A percentile compares a stretch with the other conserved stretches of the same genome.
Evolutionary conservation across 2,888 invertebrate species (phyloP).

Genomic region (Calameuta pallipes): DNA sequence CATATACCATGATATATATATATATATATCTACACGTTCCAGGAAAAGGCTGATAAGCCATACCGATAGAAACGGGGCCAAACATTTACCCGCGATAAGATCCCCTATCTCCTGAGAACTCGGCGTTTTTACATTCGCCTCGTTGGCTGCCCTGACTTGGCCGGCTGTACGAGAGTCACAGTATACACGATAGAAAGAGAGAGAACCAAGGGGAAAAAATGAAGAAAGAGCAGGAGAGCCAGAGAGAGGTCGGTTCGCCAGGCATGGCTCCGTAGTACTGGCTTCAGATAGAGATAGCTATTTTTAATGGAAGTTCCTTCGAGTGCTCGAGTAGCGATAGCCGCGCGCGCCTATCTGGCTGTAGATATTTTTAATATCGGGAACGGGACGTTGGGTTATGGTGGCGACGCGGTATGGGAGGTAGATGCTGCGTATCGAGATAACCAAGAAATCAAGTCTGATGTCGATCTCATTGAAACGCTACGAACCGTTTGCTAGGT

Average conservation of each 20-base stretch:
- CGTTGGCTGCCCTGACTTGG: not conserved
- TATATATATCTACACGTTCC: not conserved
- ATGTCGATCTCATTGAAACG: not conserved
- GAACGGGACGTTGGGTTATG: conserved; percentile 42
- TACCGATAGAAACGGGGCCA: conserved; percentile 50
- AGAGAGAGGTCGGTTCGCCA: conserved; percentile 22
- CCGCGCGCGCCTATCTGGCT: conserved; percentile 47
- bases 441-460: not conserved
- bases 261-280: conserved; percentile 44
- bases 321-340: conserved; percentile 51
- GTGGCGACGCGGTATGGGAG: not conserved
- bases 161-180: not conserved
- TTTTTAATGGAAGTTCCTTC: conserved; percentile 58
- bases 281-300: conserved; percentile 57
- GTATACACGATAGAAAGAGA: conserved; percentile 6
- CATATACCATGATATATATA: no score
- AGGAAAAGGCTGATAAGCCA: conserved; percentile 26
- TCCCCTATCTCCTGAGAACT: conserved; percentile 59
- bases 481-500: not conserved
- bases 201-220: conserved; percentile 17
- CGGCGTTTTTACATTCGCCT: conserved; percentile 45
- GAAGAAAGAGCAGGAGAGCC: not conserved
- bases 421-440: not conserved
- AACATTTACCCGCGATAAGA: conserved; percentile 60
- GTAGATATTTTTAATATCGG: conserved; percentile 58